These are phyloP conservation scores for Sitophilus oryzae DNA, from an alignment of 1,140 invertebrate species.

Conservation along the genomic window DNA sequence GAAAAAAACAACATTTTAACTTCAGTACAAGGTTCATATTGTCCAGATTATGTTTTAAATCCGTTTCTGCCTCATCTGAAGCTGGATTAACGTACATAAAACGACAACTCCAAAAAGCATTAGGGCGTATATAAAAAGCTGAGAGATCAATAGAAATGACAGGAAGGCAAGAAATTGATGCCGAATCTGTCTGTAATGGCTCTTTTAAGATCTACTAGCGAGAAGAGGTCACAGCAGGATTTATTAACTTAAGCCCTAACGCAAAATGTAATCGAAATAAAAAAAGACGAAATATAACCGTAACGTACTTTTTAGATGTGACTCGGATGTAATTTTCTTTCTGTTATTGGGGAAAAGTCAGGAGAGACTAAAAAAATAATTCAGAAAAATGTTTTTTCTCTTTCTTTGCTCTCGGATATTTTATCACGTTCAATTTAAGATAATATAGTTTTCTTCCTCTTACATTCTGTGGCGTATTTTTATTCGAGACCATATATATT, in stretches of 20 bases:
- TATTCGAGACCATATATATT: too few species aligned
- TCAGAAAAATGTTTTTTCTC: not conserved
- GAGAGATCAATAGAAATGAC: slow-evolving; percentile 14
- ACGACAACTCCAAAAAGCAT: not conserved
- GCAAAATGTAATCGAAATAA: slow-evolving; percentile 12
- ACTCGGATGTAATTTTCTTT: slow-evolving; percentile 1
- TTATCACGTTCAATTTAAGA: too few species aligned
- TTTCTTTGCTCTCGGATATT: too few species aligned
- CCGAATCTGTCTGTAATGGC: slow-evolving; percentile 24
- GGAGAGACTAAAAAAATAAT: not conserved
- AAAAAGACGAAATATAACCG: slow-evolving; percentile 4
- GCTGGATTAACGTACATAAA: not conserved
- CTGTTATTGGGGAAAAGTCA: not conserved
- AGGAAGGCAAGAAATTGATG: slow-evolving; percentile 24
- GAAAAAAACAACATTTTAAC: too few species aligned
- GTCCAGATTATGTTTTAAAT: not conserved
- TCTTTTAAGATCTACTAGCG: slow-evolving; percentile 21
- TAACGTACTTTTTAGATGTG: slow-evolving; percentile 1
- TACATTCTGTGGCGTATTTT: too few species aligned
- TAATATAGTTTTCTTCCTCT: too few species aligned
- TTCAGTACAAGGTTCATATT: not conserved
- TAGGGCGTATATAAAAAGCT: slow-evolving; percentile 12
- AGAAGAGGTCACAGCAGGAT: slow-evolving; percentile 13
- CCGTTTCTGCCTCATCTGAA: not conserved
- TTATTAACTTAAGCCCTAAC: slow-evolving; percentile 20